Percentiles rank a stretch among this genome's conserved stretches.
Evolutionary conservation across 2,888 invertebrate genomes (phyloP).

Genomic region (Melanostoma scalare): DNA sequence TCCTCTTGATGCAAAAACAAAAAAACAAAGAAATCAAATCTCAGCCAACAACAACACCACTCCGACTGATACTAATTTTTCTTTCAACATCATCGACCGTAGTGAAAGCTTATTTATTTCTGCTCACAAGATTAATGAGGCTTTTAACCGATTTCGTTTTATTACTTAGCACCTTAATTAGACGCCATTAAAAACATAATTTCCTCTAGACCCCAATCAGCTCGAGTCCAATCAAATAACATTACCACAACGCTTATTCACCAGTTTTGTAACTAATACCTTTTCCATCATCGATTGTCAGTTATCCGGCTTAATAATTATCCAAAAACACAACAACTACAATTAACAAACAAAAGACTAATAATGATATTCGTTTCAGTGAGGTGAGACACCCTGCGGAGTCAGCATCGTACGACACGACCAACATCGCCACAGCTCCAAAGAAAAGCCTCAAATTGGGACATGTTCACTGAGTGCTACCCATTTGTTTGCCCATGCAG

Average conservation of each 20-base stretch:
- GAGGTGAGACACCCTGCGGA: neutral
- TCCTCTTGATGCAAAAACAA: too few relatives aligned
- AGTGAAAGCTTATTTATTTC: too few relatives aligned
- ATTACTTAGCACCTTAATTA: conserved; percentile 13
- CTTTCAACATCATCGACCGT: too few relatives aligned
- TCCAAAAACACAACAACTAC: too few relatives aligned
- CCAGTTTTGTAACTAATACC: conserved; percentile 8
- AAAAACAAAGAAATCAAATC: too few relatives aligned
- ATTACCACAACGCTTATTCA: neutral
- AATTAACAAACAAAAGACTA: conserved; percentile 4
- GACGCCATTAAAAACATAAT: neutral
- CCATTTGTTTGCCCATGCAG: neutral
- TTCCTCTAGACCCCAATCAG: neutral
- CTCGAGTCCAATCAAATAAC: neutral
- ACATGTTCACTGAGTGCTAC: neutral
- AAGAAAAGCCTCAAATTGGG: conserved; percentile 16
- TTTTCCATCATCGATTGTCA: neutral
- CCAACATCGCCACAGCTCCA: conserved; percentile 1
- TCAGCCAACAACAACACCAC: too few relatives aligned
- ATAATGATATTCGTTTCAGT: neutral
- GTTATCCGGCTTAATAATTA: conserved; percentile 3
- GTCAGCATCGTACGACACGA: neutral
- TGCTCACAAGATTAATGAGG: neutral
- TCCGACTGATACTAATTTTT: too few relatives aligned
- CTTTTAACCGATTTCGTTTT: neutral